phyloP scores from a whole-genome alignment of 2,797 vertebrate genomes.

The Agapornis canus region DNA sequence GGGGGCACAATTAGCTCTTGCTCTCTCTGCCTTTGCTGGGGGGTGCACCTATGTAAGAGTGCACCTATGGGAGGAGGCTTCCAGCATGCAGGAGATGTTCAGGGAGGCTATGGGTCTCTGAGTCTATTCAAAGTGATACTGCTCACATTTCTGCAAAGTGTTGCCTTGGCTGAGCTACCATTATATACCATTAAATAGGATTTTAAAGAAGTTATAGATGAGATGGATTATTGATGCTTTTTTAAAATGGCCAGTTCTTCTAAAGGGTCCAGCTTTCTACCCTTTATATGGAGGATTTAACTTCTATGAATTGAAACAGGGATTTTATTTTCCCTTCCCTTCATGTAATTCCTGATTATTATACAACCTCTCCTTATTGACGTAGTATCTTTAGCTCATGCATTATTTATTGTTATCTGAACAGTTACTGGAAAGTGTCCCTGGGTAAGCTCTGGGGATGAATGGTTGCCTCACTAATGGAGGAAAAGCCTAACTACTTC shows the following conservation, averaged over 20 bases:
- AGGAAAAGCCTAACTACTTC: slow-evolving; percentile 70
- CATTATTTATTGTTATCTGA: slow-evolving; percentile 62
- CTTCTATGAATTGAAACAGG: background rate
- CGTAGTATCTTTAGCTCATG: slow-evolving; percentile 50
- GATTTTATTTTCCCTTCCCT: slow-evolving; percentile 20
- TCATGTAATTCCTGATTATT: slow-evolving; percentile 27
- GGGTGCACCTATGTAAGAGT: background rate
- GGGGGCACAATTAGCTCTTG: background rate
- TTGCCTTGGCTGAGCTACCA: background rate
- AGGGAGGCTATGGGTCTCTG: background rate
- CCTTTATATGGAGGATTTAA: background rate
- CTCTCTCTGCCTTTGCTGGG: background rate
- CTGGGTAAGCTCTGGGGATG: slow-evolving; percentile 49
- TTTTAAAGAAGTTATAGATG: background rate
- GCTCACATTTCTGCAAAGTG: background rate
- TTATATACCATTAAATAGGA: background rate
- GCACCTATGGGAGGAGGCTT: background rate
- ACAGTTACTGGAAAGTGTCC: slow-evolving; percentile 66
- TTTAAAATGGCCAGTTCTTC: background rate
- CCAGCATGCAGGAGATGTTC: background rate
- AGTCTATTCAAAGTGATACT: background rate
- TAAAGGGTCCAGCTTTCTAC: background rate
- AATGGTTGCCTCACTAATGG: slow-evolving; percentile 63
- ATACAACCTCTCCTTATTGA: slow-evolving; percentile 50
- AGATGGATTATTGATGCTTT: background rate